Evolutionary conservation across 2,113 vertebrate genomes (phyloP).

Genomic region (Pluvianellus socialis): DNA sequence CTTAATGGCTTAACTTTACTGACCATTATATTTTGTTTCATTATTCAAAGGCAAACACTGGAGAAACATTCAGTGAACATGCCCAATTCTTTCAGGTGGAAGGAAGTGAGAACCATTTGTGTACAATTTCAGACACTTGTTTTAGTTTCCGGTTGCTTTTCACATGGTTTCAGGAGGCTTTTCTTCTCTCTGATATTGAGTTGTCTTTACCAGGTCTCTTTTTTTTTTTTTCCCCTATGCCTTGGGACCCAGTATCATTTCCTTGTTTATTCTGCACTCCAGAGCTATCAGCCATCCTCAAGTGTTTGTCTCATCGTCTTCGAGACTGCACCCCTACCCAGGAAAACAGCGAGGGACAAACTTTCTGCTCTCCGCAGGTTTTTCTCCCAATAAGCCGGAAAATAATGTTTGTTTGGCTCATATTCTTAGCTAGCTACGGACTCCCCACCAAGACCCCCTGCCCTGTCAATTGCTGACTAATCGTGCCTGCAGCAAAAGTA

Average conservation of each 20-base stretch:
- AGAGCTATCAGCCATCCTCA: slow-evolving; percentile 34
- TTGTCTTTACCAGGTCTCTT: not conserved
- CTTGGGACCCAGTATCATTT: slow-evolving; percentile 26
- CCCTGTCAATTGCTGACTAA: slow-evolving; percentile 54
- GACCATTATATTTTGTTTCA: slow-evolving; percentile 45
- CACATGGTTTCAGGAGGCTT: not conserved
- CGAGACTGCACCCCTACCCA: slow-evolving; percentile 24
- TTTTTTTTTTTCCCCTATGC: not conserved
- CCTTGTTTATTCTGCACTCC: slow-evolving; percentile 41
- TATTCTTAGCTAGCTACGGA: not conserved
- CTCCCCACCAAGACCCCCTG: slow-evolving; percentile 45
- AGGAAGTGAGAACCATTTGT: slow-evolving; percentile 12
- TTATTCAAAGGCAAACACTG: slow-evolving; percentile 50
- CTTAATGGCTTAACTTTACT: slow-evolving; percentile 33
- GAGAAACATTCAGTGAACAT: slow-evolving; percentile 29
- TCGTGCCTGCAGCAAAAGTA: slow-evolving; percentile 43
- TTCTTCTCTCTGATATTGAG: not conserved
- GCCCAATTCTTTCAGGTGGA: not conserved
- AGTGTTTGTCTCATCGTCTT: slow-evolving; percentile 54
- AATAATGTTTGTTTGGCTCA: slow-evolving; percentile 52
- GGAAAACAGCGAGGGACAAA: slow-evolving; percentile 43
- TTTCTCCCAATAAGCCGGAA: slow-evolving; percentile 45
- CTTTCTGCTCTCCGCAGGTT: slow-evolving; percentile 43
- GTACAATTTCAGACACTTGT: slow-evolving; percentile 1
- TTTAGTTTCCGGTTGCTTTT: not conserved